These are phyloP conservation scores for Holcopasites calliopsidis DNA, from an alignment of 1,140 invertebrate species.

Conservation along the genomic window DNA sequence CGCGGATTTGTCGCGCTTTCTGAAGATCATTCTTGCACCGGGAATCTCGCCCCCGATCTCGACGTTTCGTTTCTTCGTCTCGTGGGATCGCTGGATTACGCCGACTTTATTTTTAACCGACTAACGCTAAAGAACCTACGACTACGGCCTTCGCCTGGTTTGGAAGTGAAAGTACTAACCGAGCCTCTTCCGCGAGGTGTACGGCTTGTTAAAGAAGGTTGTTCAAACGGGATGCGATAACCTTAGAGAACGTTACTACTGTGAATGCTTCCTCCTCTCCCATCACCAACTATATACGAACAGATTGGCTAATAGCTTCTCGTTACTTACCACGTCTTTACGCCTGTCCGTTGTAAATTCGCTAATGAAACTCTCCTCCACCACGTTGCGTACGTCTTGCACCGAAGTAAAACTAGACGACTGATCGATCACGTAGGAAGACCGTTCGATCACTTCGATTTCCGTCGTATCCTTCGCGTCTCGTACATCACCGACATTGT, in stretches of 20 bases:
- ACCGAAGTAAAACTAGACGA: slow-evolving; percentile 69
- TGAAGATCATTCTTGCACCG: neutral
- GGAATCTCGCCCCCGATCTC: neutral
- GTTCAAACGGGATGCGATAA: neutral
- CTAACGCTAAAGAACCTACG: slow-evolving; percentile 29
- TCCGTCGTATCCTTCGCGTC: slow-evolving; percentile 61
- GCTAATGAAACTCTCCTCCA: slow-evolving; percentile 64
- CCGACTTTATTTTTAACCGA: slow-evolving; percentile 65
- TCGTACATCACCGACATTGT: slow-evolving; percentile 3
- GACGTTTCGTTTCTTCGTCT: slow-evolving; percentile 23
- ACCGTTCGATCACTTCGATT: slow-evolving; percentile 61
- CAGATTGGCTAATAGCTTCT: slow-evolving; percentile 17
- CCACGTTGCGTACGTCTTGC: slow-evolving; percentile 63
- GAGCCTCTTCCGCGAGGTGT: slow-evolving; percentile 53
- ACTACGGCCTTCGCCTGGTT: slow-evolving; percentile 52
- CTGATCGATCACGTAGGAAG: slow-evolving; percentile 69
- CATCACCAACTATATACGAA: no score
- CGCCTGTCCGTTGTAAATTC: slow-evolving; percentile 63
- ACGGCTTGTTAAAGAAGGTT: neutral
- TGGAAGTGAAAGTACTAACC: slow-evolving; percentile 52
- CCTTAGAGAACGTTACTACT: no score
- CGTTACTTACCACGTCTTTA: slow-evolving; percentile 68
- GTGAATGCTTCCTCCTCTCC: no score
- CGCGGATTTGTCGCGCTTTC: neutral
- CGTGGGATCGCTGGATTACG: slow-evolving; percentile 42